Percentiles rank a stretch among this genome's conserved stretches.
These are phyloP conservation scores for Hormiphora californensis DNA, from an alignment of 37 sponge, comb jelly and placozoan species.

Conservation along the genomic window DNA sequence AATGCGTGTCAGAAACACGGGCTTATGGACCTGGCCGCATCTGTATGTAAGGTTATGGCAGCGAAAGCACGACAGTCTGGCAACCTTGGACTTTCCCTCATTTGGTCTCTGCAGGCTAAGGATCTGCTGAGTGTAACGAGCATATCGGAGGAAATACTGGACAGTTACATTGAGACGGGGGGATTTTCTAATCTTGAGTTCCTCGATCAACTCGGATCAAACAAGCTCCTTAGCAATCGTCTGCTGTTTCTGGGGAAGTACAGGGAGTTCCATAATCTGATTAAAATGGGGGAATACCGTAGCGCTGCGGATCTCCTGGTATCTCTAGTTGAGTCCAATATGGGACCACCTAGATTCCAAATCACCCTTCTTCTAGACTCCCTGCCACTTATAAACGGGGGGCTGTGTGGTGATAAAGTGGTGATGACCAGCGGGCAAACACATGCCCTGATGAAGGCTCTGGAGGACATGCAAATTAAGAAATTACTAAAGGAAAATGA, in stretches of 20 bases:
- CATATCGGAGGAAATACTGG: slow-evolving; percentile 16
- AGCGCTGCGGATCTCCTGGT: slow-evolving; percentile 30
- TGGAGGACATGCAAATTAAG: slow-evolving; percentile 49
- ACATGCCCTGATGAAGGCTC: background rate
- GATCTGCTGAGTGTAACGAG: slow-evolving; percentile 48
- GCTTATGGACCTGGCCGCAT: background rate
- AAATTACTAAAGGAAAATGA: slow-evolving; percentile 36
- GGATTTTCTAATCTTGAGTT: slow-evolving; percentile 47
- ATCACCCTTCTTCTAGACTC: slow-evolving; percentile 32
- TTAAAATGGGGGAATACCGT: background rate
- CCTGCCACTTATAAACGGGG: slow-evolving; percentile 35
- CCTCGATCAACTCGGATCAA: slow-evolving; percentile 4
- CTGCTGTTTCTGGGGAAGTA: slow-evolving; percentile 47
- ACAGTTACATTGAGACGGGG: slow-evolving; percentile 45
- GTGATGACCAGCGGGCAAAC: background rate
- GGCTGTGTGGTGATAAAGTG: too few species aligned
- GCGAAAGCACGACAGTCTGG: background rate
- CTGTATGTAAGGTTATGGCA: slow-evolving; percentile 30
- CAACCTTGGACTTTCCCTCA: slow-evolving; percentile 12
- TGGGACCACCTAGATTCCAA: slow-evolving; percentile 37
- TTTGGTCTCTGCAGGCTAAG: slow-evolving; percentile 38
- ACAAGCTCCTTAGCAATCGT: slow-evolving; percentile 17
- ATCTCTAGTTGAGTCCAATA: slow-evolving; percentile 41
- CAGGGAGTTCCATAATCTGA: slow-evolving; percentile 30
- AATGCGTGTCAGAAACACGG: slow-evolving; percentile 18